A percentile compares a stretch with the other conserved stretches of the same genome.
phyloP scores from a whole-genome alignment of 2,113 vertebrate genomes.

The Pimephales promelas region DNA sequence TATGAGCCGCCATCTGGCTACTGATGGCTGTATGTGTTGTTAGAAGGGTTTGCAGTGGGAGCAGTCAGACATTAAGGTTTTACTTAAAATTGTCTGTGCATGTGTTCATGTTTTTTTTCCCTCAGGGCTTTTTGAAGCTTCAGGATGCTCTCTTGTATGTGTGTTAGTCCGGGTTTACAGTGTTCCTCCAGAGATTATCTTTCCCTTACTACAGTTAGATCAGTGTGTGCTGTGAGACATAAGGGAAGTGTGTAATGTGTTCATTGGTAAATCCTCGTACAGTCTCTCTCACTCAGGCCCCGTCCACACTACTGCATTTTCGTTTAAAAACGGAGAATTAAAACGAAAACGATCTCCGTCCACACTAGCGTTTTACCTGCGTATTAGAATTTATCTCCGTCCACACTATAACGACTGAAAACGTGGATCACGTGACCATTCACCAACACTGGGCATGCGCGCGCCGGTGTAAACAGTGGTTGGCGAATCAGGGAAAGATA shows the following conservation, averaged over 20 bases:
- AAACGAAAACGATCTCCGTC: too few relatives aligned
- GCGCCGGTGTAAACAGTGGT: too few relatives aligned
- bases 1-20: slow-evolving; percentile 20
- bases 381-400: too few relatives aligned
- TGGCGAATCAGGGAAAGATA: too few relatives aligned
- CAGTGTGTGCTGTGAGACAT: slow-evolving; percentile 50
- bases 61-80: not conserved
- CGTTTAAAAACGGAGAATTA: too few relatives aligned
- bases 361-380: too few relatives aligned
- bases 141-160: not conserved
- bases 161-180: slow-evolving; percentile 23
- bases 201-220: slow-evolving; percentile 12
- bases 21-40: slow-evolving; percentile 12
- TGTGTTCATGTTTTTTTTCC: not conserved
- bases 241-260: slow-evolving; percentile 52
- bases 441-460: too few relatives aligned
- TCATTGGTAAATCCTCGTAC: slow-evolving; percentile 70
- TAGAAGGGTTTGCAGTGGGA: slow-evolving; percentile 9
- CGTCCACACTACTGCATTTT: too few relatives aligned
- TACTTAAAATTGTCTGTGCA: not conserved
- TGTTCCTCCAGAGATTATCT: slow-evolving; percentile 46
- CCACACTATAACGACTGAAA: too few relatives aligned
- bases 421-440: too few relatives aligned
- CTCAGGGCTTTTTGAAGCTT: not conserved
- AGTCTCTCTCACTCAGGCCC: slow-evolving; percentile 15